Evolutionary conservation across 2,797 vertebrate species (phyloP).

Genomic region (Sebastes nivosus): DNA sequence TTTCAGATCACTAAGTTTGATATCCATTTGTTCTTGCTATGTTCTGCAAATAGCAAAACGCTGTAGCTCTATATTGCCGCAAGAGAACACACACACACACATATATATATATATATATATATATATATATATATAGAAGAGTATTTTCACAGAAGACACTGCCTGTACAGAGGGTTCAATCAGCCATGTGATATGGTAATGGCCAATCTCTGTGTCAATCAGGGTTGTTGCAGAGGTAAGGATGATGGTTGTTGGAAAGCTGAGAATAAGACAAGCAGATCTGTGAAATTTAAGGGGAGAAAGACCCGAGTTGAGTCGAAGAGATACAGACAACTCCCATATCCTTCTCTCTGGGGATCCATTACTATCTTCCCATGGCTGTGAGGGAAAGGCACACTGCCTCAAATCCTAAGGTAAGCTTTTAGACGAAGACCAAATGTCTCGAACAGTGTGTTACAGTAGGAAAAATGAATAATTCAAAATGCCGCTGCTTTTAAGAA

Average conservation of each 20-base stretch:
- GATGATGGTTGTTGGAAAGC: slow-evolving; percentile 55
- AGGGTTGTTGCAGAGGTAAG: slow-evolving; percentile 45
- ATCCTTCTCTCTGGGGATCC: slow-evolving; percentile 67
- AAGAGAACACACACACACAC: background rate
- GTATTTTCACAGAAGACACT: slow-evolving; percentile 18
- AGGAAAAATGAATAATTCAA: slow-evolving; percentile 79
- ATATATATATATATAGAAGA: background rate
- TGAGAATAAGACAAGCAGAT: slow-evolving; percentile 29
- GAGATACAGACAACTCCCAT: slow-evolving; percentile 63
- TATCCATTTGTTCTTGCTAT: background rate
- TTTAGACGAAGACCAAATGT: slow-evolving; percentile 74
- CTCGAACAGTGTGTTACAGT: slow-evolving; percentile 67
- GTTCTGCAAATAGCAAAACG: slow-evolving; percentile 8
- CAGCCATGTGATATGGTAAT: slow-evolving; percentile 57
- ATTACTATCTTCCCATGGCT: slow-evolving; percentile 65
- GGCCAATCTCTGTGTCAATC: slow-evolving; percentile 51
- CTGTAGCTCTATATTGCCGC: background rate
- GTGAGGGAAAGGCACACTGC: slow-evolving; percentile 51
- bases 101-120: background rate
- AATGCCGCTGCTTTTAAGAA: slow-evolving; percentile 69
- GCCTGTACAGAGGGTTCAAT: slow-evolving; percentile 32
- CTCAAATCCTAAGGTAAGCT: slow-evolving; percentile 68
- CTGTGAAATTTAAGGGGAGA: slow-evolving; percentile 30
- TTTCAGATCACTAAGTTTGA: slow-evolving; percentile 30
- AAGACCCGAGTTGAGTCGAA: slow-evolving; percentile 31